Base-by-base conservation (phyloP, 92 coral and sea anemone genomes). In the Palythoa heliodiscus region DNA sequence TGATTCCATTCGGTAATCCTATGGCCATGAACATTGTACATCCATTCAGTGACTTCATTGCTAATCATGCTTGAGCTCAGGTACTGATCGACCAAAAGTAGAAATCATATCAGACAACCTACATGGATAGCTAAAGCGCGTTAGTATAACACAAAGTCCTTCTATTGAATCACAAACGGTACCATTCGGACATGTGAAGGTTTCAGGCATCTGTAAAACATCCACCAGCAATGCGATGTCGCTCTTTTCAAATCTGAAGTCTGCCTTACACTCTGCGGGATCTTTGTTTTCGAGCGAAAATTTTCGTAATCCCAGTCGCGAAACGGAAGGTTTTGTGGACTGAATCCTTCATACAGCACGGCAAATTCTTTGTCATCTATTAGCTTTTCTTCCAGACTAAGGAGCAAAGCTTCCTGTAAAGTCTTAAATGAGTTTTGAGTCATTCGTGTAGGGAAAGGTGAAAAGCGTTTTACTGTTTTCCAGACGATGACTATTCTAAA, bases 291-390 rank as follows among this genome's bases (percentile, higher is more conserved):
- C 22, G 29, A 86, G 84, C 24, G 88, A 86, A 77, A 86, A 86
- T 22, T 60, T 4, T 76, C 84, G 61, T 75, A 86, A 20, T 61
- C 39, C 10, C 53, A 63, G 52, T 86, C 75, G 38, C 39, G 82
- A 87, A 87, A 87, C 72, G 78, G 78, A 50, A 72, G 86, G 73
- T 87, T 80, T 81, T 79, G 71, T 48, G 89, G 86, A 35, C 72
- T 87, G 63, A 78, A 87, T 71, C 11, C 84, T 66, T 86, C 86
- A 50, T 78, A 87, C 40, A 80, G 86, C 17, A 87, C 86, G 7
- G 80, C 86, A 80, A 87, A 79, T 60, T 87, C 80, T 78, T 78
- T 79, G 63, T 87, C 89, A 87, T 78, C 86, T 6, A 79, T 87
- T 71, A 87, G 70, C 60, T 87, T 83, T 69, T 75, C 84, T 86